Evolutionary conservation across 2,888 invertebrate genomes (phyloP).

Genomic region (Epinotia brunnichana): DNA sequence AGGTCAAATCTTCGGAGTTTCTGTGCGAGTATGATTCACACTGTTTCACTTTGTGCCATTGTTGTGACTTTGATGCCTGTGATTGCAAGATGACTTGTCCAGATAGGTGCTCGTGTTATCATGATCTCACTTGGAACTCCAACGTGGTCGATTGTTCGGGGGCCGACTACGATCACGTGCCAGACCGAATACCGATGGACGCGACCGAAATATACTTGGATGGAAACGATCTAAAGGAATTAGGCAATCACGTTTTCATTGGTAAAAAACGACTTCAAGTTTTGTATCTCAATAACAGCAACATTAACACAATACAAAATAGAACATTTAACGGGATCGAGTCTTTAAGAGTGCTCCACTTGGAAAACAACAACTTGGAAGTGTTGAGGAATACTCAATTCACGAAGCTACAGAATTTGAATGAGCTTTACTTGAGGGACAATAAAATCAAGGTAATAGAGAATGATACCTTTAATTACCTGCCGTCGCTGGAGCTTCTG

Average conservation of each 20-base stretch:
- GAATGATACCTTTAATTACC: constrained; percentile 89
- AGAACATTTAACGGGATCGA: constrained; percentile 92
- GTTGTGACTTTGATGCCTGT: constrained; percentile 95
- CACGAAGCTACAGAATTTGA: constrained; percentile 88
- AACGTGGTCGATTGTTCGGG: constrained; percentile 93
- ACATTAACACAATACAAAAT: constrained; percentile 90
- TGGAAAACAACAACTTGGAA: constrained; percentile 89
- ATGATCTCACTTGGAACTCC: constrained; percentile 93
- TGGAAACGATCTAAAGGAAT: constrained; percentile 90
- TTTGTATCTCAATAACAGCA: constrained; percentile 90
- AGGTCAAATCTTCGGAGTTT: constrained; percentile 89
- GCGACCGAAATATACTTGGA: constrained; percentile 94
- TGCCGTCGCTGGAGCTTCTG: constrained; percentile 88
- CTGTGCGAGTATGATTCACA: constrained; percentile 91
- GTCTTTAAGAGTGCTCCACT: constrained; percentile 88
- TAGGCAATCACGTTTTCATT: constrained; percentile 93
- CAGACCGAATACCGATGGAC: constrained; percentile 93
- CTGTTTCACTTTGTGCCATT: constrained; percentile 93
- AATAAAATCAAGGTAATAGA: constrained; percentile 89
- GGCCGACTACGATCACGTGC: constrained; percentile 89
- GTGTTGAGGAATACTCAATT: constrained; percentile 90
- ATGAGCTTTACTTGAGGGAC: constrained; percentile 89
- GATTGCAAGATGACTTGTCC: constrained; percentile 97
- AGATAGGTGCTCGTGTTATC: constrained; percentile 92
- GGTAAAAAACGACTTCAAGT: constrained; percentile 92